Base-by-base conservation (phyloP, 1,140 invertebrate species). In the Sarcophaga peregrina region DNA sequence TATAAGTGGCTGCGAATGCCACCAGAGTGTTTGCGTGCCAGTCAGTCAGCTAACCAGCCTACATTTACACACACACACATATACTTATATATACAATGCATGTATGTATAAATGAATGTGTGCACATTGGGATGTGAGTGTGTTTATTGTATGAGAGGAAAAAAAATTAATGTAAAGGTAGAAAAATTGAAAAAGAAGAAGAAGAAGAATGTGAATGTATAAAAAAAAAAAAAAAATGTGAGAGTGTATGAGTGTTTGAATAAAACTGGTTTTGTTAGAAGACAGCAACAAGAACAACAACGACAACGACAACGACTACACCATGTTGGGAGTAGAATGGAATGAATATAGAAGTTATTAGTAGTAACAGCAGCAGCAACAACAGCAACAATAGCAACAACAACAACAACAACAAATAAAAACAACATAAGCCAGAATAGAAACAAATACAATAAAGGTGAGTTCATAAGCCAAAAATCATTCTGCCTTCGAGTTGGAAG, bases 291-390 rank as follows among this genome's bases (percentile, higher is more conserved):
- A 68, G n/a, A 15, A 81, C 80, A 62, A 81, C 45, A 81, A 81
- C 45, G 45, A 81, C 15, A 37, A 52, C 50, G 45, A 50, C 80
- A 81, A 58, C 52, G 13, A 52, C 25, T 11, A 48, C 45, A 62
- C 62, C 37, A 81, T 47, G n/a, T 9, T 7, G 74, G 15, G 15
- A 76, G 74, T 8, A 76, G 48, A 8, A 46, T 25, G 68, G 54
- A 81, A 72, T 17, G 80, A 62, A 47, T 45, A 75, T 47, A 76
- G 80, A 81, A 81, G 80, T 81, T 68, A 72, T 81, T 81, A 81
- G 50, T 81, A 81, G 54, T 68, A 54, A 81, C 20, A 81, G 17
- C 80, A 81, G 62, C n/a, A 81, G 62, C 62, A 81, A 80, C 20
- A 20, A 15, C 45, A 80, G n/a, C 76, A 80, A 80, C 47, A 80